Evolutionary conservation across 2,113 vertebrate species (phyloP), one percentile per base, ranked within the genome.

Genomic region (Oreotrochilus melanogaster): DNA sequence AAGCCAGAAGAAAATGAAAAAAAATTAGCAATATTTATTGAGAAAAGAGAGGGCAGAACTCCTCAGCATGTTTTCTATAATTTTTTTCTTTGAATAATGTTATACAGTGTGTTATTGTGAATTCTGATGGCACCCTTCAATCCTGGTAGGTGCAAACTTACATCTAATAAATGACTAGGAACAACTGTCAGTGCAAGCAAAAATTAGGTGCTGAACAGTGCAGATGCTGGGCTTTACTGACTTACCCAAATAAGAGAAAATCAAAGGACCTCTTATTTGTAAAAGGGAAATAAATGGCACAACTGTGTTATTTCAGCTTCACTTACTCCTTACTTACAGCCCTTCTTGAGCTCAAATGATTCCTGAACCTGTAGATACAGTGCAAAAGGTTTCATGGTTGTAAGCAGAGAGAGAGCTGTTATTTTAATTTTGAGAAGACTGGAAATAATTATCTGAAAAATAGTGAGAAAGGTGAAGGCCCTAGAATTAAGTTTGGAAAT

Each of bases 361-460:
- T 84, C 35, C 48, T 65, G 25, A 23, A 24, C 3, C 1, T 56
- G 48, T 54, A 48, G 64, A 43, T 43, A 39, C 18, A 65, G 35
- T 25, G 65, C 33, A 81, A 74, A 74, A 66, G 7, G 14, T 56
- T 11, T 76, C 60, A 43, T 0, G 0, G 18, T 10, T 3, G 1
- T 48, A 87, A 43, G 42, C 30, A 70, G 35, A 80, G 25, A 37
- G 39, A 78, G 64, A 28, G 25, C 25, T 66, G 2, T 64, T 90
- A 24, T n/a, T 76, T 66, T 11, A 51, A 30, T 71, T 82, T 80
- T 78, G 47, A 80, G 70, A 43, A 81, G 16, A 69, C 12, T 45
- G 33, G 18, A 78, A 86, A 61, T 76, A 80, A 3, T 51, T 84
- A 27, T 10, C 43, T 74, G 11, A 47, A 82, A 90, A 67, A 72